A percentile compares a stretch with the other conserved stretches of the same genome.
These are phyloP conservation scores for Prolemur simus DNA, from an alignment of 2,113 vertebrate genomes.

Conservation along the genomic window DNA sequence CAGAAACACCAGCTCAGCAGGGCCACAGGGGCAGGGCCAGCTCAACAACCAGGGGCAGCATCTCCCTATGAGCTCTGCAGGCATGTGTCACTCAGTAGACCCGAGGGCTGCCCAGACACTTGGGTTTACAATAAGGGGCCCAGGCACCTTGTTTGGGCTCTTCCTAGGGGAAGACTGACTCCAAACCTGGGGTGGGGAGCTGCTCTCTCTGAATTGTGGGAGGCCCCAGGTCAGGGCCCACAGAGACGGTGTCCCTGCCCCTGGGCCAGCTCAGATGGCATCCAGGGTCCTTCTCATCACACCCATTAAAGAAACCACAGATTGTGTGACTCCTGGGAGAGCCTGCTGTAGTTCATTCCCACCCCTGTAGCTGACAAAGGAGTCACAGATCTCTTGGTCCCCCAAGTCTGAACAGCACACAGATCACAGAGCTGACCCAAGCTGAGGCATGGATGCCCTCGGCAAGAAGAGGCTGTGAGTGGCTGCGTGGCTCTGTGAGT, in stretches of 20 bases:
- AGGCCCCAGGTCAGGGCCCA: neutral
- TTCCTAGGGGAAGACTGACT: neutral
- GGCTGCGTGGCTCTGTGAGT: neutral
- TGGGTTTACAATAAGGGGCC: neutral
- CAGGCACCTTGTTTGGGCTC: neutral
- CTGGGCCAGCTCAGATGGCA: neutral
- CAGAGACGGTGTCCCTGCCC: neutral
- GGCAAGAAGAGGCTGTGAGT: neutral
- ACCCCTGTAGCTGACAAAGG: slow-evolving; percentile 44
- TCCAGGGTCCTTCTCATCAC: slow-evolving; percentile 29
- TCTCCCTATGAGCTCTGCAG: neutral
- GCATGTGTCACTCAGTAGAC: neutral
- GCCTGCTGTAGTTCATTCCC: slow-evolving; percentile 68
- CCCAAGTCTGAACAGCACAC: slow-evolving; percentile 9
- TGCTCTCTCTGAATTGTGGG: neutral
- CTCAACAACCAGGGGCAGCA: neutral
- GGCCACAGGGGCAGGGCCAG: rapidly evolving
- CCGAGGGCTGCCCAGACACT: neutral
- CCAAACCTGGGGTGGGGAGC: neutral
- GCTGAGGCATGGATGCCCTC: neutral
- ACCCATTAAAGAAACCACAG: slow-evolving; percentile 31
- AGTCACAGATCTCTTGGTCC: slow-evolving; percentile 20
- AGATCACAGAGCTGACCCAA: slow-evolving; percentile 18
- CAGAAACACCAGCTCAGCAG: neutral
- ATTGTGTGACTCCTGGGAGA: slow-evolving; percentile 51